Evolutionary conservation across 2,113 vertebrate genomes (phyloP).

Genomic region (Hypomesus transpacificus): DNA sequence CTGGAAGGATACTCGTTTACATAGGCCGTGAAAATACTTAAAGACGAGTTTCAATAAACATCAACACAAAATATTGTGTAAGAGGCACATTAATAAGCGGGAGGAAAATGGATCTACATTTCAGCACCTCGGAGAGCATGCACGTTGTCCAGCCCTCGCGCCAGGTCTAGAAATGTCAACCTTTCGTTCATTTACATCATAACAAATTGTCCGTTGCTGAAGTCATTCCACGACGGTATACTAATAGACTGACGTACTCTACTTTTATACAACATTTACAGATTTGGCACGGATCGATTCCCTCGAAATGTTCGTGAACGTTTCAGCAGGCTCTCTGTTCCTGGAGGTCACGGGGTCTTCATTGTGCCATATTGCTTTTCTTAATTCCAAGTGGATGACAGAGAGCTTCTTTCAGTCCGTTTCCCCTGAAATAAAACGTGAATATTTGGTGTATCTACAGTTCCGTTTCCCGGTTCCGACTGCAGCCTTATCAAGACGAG

Average conservation of each 20-base stretch:
- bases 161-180: not conserved
- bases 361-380: constrained; percentile 74
- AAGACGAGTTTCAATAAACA: constrained; percentile 22
- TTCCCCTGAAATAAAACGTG: constrained; percentile 55
- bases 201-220: constrained; percentile 2
- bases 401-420: constrained; percentile 52
- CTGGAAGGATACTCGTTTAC: too few species aligned
- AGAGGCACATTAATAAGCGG: not conserved
- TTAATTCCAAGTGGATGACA: constrained; percentile 47
- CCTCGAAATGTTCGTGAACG: constrained; percentile 1
- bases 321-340: not conserved
- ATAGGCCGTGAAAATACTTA: not conserved
- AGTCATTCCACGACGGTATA: constrained; percentile 22
- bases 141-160: not conserved
- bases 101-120: constrained; percentile 6
- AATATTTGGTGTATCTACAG: constrained; percentile 39
- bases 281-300: constrained; percentile 44
- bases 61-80: constrained; percentile 21
- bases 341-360: constrained; percentile 21
- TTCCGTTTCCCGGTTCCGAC: not conserved
- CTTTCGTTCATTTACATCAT: not conserved
- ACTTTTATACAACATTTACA: constrained; percentile 45
- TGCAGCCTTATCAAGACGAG: constrained; percentile 76
- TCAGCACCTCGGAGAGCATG: constrained; percentile 2
- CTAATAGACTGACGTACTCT: constrained; percentile 28